Base-by-base conservation (phyloP, 2,888 invertebrate genomes). In the Calephelis perditalis region DNA sequence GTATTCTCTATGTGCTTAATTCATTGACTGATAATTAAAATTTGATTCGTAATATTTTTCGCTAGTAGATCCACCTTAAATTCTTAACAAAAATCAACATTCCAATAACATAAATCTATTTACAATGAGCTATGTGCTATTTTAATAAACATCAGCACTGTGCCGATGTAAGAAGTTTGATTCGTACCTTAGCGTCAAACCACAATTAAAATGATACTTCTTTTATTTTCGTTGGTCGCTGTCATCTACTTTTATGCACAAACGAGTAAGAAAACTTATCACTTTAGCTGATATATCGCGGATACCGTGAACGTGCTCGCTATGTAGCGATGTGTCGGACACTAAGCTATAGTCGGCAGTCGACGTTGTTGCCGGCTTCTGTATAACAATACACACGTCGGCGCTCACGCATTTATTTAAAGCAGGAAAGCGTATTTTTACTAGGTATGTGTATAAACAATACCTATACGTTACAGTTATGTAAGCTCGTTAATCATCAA, bases 331-430 rank as follows among this genome's bases (percentile, higher is more conserved):
- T 52, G 35, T 35, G 52, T 52, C 26, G 52, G 52, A 52, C 35
- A 52, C 52, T 52, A 11, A 52, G 10, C 2, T 52, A 11, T 26
- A 15, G 49, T 5, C 49, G 6, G 10, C 49, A 10, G 49, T 49
- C 26, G 10, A 49, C 26, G 35, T 35, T 35, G 49, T 9, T 36
- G 35, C 52, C 52, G 52, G 52, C 52, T 36, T 52, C 36, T 52
- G 52, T 52, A 36, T 35, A 35, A 52, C 52, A 52, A 52, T 52
- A 52, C 52, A 52, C 52, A 36, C 52, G 35, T 52, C 11, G 10
- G 52, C 36, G 52, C 36, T 11, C 11, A 52, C 52, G 52, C 52
- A 52, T 36, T 52, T 52, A 52, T 52, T 52, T 52, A 52, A 52
- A 36, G 35, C 35, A 35, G 35, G 7, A 52, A 35, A 36, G 36